phyloP scores from a whole-genome alignment of 2,888 invertebrate species.

The Argynnis bischoffii region DNA sequence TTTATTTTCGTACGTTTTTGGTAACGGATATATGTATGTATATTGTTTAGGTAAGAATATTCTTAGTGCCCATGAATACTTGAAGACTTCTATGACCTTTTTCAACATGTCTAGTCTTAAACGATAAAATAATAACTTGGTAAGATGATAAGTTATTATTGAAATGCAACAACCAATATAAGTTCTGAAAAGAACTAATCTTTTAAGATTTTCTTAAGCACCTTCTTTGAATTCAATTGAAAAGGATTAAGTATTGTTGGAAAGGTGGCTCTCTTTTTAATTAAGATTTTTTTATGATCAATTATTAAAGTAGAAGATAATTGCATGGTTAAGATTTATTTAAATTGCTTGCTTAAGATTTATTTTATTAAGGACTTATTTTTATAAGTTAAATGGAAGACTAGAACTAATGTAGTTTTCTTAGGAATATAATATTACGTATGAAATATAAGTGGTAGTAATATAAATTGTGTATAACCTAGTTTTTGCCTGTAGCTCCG shows the following conservation, averaged over 20 bases:
- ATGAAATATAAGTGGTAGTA: no score
- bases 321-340: not conserved
- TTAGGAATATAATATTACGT: no score
- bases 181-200: constrained; percentile 9
- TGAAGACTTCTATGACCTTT: no score
- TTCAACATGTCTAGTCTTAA: no score
- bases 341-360: not conserved
- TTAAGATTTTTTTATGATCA: constrained; percentile 17
- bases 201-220: constrained; percentile 14
- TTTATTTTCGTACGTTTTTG: no score
- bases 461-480: no score
- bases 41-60: no score
- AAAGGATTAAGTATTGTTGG: constrained; percentile 13
- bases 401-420: no score
- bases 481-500: no score
- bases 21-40: no score
- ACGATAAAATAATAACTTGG: not conserved
- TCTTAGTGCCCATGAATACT: no score
- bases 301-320: constrained; percentile 6
- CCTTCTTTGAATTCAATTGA: constrained; percentile 19
- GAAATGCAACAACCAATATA: constrained; percentile 13
- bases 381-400: no score
- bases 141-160: constrained; percentile 14
- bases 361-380: not conserved
- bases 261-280: constrained; percentile 19